Evolutionary conservation across 2,113 vertebrate species (phyloP).

Genomic region (Clarias macrocephalus): DNA sequence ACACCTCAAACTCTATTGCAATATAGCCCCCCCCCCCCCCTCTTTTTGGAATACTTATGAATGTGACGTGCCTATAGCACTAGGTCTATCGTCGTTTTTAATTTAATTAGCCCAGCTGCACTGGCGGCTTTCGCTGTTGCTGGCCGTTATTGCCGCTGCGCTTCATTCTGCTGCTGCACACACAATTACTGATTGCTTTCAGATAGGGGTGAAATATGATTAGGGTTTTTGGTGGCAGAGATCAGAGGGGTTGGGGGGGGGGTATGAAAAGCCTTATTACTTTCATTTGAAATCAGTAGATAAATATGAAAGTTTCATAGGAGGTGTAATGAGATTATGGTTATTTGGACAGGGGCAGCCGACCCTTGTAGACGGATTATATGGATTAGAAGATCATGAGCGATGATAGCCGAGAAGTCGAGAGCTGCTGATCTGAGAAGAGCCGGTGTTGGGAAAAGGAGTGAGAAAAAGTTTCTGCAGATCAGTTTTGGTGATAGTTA

Average conservation of each 20-base stretch:
- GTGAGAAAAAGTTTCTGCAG: conserved; percentile 22
- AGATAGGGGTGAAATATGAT: conserved; percentile 95
- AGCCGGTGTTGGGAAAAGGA: conserved; percentile 29
- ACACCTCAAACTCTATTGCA: conserved; percentile 78
- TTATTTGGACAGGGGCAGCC: conserved; percentile 87
- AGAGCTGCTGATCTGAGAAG: conserved; percentile 29
- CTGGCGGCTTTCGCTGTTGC: conserved; percentile 81
- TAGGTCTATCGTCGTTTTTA: conserved; percentile 84
- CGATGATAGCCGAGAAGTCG: conserved; percentile 60
- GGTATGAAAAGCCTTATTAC: conserved; percentile 88
- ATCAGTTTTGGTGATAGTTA: neutral
- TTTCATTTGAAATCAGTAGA: conserved; percentile 96
- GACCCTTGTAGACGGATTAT: conserved; percentile 84
- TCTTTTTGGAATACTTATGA: conserved; percentile 87
- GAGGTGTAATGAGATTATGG: conserved; percentile 95
- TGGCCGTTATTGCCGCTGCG: conserved; percentile 85
- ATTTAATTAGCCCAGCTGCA: conserved; percentile 95
- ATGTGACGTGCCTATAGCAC: conserved; percentile 80
- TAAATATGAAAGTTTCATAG: conserved; percentile 96
- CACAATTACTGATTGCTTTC: conserved; percentile 96
- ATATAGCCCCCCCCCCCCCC: conserved; percentile 81
- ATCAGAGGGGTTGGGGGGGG: conserved; percentile 26
- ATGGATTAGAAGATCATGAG: conserved; percentile 81
- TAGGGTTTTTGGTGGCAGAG: conserved; percentile 69
- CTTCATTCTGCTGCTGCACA: conserved; percentile 79